Conservation (phyloP, 2,113 vertebrate genomes). For the Dasypus novemcinctus region DNA sequence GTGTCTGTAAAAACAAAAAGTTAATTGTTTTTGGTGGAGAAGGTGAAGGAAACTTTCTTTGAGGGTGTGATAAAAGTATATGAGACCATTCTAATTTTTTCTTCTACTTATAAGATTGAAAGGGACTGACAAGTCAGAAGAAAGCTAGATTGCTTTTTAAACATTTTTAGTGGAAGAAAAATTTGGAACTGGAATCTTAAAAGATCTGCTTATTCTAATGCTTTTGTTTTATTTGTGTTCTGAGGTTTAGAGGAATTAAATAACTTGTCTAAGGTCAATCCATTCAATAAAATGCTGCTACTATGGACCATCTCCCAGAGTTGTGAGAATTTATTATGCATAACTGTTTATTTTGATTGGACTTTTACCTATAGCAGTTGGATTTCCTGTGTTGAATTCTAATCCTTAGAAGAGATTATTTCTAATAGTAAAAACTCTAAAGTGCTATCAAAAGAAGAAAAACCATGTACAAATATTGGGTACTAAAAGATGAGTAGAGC, state of each 20-base stretch:
- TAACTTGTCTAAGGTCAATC: neutral
- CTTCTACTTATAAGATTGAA: neutral
- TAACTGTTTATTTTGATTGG: neutral
- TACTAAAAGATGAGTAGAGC: neutral
- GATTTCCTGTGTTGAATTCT: constrained; percentile 13
- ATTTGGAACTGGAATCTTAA: neutral
- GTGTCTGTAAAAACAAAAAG: neutral
- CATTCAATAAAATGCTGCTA: neutral
- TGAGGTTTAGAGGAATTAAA: neutral
- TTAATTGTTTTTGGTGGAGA: neutral
- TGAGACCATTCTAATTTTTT: no score
- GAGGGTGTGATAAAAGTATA: neutral
- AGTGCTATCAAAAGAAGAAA: neutral
- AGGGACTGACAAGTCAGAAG: neutral
- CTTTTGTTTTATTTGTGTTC: neutral
- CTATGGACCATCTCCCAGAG: neutral
- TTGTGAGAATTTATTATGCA: neutral
- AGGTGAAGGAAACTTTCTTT: neutral
- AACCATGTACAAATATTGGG: neutral
- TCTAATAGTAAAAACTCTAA: neutral
- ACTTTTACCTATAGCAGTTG: neutral
- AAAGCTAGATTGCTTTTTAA: no score
- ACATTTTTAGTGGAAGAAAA: neutral
- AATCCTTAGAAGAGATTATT: neutral
- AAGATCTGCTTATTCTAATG: neutral